These are phyloP conservation scores for Noturus placidus DNA, from an alignment of 2,113 vertebrate species.

Conservation along the genomic window DNA sequence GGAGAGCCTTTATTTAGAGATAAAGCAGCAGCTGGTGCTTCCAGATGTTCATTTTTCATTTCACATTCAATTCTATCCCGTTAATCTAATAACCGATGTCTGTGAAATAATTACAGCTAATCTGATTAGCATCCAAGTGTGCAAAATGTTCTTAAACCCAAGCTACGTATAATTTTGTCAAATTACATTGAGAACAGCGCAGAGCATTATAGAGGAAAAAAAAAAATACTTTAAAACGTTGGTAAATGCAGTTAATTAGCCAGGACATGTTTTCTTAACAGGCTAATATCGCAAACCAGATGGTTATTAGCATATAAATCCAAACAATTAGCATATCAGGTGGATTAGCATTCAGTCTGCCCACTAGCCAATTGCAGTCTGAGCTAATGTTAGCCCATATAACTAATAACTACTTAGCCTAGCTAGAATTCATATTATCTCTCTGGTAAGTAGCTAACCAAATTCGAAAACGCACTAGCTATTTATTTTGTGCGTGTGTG, in stretches of 20 bases:
- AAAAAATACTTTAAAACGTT: too few species aligned
- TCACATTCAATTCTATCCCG: slow-evolving; percentile 48
- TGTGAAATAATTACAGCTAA: slow-evolving; percentile 68
- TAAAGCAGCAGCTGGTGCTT: slow-evolving; percentile 55
- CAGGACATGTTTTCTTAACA: not conserved
- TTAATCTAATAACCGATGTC: slow-evolving; percentile 59
- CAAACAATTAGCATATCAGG: not conserved
- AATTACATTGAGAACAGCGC: not conserved
- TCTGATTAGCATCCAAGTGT: slow-evolving; percentile 66
- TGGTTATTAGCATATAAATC: not conserved
- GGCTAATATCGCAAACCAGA: too few species aligned
- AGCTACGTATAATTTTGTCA: not conserved
- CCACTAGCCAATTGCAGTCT: not conserved
- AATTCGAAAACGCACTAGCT: not conserved
- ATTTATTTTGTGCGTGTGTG: not conserved
- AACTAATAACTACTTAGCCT: not conserved
- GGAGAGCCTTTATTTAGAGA: slow-evolving; percentile 21
- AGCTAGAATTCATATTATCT: not conserved
- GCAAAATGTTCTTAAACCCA: slow-evolving; percentile 24
- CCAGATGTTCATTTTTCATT: slow-evolving; percentile 59
- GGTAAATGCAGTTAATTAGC: not conserved
- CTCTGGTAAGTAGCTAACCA: not conserved
- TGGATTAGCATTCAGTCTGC: not conserved
- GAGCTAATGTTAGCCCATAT: not conserved
- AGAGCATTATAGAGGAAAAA: not conserved